Evolutionary conservation across 2,888 invertebrate species (phyloP).

Genomic region (Ichneumoninae sp.): DNA sequence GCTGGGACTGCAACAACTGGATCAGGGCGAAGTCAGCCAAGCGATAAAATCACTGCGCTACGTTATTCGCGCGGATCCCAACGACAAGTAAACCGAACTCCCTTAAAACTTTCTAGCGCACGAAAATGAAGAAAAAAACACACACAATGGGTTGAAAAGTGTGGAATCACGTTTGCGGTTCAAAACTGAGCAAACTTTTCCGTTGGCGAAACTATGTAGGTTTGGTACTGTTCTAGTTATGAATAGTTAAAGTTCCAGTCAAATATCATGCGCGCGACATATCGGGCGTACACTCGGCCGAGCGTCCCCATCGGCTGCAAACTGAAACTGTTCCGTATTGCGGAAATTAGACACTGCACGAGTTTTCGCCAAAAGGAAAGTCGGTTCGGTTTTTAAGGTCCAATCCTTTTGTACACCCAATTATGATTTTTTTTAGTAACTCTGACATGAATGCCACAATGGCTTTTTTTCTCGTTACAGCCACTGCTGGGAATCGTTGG

Average conservation of each 20-base stretch:
- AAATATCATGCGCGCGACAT: background rate
- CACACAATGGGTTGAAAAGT: background rate
- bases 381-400: background rate
- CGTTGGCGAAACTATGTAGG: background rate
- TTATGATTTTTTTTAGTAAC: slow-evolving; percentile 8
- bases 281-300: too few relatives aligned
- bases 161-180: background rate
- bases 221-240: background rate
- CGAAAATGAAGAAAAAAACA: background rate
- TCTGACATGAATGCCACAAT: background rate
- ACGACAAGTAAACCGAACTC: slow-evolving; percentile 86
- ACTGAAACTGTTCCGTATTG: background rate
- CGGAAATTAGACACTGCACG: background rate
- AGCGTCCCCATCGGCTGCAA: background rate
- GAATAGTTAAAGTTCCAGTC: background rate
- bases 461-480: slow-evolving; percentile 77
- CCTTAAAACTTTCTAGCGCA: background rate
- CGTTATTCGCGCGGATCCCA: slow-evolving; percentile 89
- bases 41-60: slow-evolving; percentile 92
- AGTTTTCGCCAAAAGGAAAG: background rate
- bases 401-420: background rate
- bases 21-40: slow-evolving; percentile 89
- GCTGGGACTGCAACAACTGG: slow-evolving; percentile 92
- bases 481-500: slow-evolving; percentile 94
- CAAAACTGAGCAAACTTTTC: background rate